phyloP scores from a whole-genome alignment of 2,797 vertebrate species.

The Falco rusticolus region DNA sequence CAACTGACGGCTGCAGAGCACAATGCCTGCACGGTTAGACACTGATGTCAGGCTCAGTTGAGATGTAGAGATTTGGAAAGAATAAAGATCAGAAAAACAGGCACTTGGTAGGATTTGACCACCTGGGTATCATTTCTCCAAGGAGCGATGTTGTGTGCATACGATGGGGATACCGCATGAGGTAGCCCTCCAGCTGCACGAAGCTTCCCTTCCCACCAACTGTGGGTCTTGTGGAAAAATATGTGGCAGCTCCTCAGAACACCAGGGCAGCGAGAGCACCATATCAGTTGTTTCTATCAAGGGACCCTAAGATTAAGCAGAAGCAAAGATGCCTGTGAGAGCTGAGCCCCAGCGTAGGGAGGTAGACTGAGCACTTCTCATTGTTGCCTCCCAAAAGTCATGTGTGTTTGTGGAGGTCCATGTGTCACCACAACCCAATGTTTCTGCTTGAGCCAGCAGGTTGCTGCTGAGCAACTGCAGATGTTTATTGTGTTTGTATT shows the following conservation, averaged over 20 bases:
- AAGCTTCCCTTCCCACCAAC: not conserved
- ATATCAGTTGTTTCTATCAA: rapidly evolving
- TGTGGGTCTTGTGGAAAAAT: not conserved
- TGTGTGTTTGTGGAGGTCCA: not conserved
- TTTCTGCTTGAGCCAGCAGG: not conserved
- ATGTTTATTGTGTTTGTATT: not conserved
- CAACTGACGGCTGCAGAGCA: not conserved
- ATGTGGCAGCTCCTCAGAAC: not conserved
- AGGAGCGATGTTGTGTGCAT: not conserved
- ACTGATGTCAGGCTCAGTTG: not conserved
- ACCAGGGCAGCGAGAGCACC: not conserved
- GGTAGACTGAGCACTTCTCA: not conserved
- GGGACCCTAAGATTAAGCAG: not conserved
- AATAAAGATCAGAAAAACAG: not conserved
- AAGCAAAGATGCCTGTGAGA: not conserved
- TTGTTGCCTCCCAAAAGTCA: not conserved
- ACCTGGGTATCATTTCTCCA: not conserved
- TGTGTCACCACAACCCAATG: not conserved
- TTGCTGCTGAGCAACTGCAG: not conserved
- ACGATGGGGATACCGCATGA: rapidly evolving
- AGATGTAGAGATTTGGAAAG: not conserved
- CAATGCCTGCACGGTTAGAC: not conserved
- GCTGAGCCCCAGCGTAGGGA: not conserved
- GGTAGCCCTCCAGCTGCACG: not conserved
- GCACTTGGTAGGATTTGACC: not conserved